Evolutionary conservation across 1,140 invertebrate genomes (phyloP), one percentile per base, ranked within the genome.

Genomic region (Nomia melanderi): DNA sequence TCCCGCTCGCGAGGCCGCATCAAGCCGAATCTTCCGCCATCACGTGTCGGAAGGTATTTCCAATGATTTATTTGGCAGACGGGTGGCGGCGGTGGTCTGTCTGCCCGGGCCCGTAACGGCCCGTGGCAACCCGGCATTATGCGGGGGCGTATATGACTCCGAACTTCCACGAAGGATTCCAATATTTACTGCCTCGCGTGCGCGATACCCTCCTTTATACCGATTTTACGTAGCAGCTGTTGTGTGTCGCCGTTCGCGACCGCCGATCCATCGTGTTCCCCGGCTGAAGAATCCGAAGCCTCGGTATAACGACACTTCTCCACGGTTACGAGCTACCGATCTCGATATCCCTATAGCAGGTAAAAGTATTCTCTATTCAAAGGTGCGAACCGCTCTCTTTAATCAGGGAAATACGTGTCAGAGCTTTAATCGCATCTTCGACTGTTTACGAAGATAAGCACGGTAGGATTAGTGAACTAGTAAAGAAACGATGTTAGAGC

Each of bases 141-240:
- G 65, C 82, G 63, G 71, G 71, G 71, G 70, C 83, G 71, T 85
- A 85, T 79, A 85, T 76, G 82, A 85, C 79, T 84, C 57, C 63
- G 50, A 81, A 85, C 71, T 85, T 78, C 78, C 79, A 81, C 71
- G 75, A 78, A 17, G 78, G 76, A 84, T 84, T 84, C 71, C 83
- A 66, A 85, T 85, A 84, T 85, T 85, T 85, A 85, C 79, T 79
- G 57, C 75, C 75, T 81, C 71, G 79, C 83, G 82, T 85, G 82
- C 50, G 39, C 73, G 31, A 83, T 77, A 65, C 57, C 44, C 71
- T 71, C 59, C 75, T 79, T 84, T 85, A 81, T 84, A 65, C 71
- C 75, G 71, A 85, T 84, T 85, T 85, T 84, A 84, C 74, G 78
- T 62, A 65, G 57, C 82, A 83, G 82, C 81, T 84, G 82, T 82